Base-by-base conservation (phyloP, 2,113 vertebrate species). In the Galemys pyrenaicus region DNA sequence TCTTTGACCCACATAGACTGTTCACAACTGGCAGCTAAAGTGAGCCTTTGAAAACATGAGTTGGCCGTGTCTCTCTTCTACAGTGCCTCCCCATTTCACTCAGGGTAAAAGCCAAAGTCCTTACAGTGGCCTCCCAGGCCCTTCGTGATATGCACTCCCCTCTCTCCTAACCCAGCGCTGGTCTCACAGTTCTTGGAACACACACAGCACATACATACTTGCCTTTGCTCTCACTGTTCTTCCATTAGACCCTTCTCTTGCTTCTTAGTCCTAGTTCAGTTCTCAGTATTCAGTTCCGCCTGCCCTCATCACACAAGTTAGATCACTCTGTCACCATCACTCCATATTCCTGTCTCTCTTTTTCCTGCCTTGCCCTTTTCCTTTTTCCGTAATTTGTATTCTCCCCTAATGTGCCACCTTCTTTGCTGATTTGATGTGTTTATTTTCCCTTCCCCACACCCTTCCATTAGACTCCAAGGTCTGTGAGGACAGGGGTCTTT, bases 401-500 rank as follows among this genome's bases (percentile, higher is more conserved):
- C 10, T 62, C 26, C 30, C 54, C 54, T 56, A 22, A 56, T 56
- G 54, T 56, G 22, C 54, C 54, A 56, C 54, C 19, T 20, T 20
- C 54, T 56, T 24, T 22, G 20, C 54, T 22, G 19, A 56, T 56
- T 54, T 46, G 49, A 60, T 46, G 5, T 60, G 10, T 54, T 26
- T 71, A 7, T 39, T 35, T 2, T 11, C 9, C 1, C 9, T 12
- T 9, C 0, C 9, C 11, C n/a, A 56, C 4, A 7, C 7, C 24
- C 4, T 5, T 0, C 10, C 5, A 19, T 8, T 54, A 30, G 86
- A 67, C 35, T 37, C 15, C 22, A 71, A 7, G 39, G 9, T 80
- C 54, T 41, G 15, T 46, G 80, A 96, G 62, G 49, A 67, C 37
- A 49, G 46, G 46, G 32, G 10, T 75, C 80, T 82, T 41, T 39